phyloP scores from a whole-genome alignment of 1,140 invertebrate species.

The Temnothorax longispinosus region DNA sequence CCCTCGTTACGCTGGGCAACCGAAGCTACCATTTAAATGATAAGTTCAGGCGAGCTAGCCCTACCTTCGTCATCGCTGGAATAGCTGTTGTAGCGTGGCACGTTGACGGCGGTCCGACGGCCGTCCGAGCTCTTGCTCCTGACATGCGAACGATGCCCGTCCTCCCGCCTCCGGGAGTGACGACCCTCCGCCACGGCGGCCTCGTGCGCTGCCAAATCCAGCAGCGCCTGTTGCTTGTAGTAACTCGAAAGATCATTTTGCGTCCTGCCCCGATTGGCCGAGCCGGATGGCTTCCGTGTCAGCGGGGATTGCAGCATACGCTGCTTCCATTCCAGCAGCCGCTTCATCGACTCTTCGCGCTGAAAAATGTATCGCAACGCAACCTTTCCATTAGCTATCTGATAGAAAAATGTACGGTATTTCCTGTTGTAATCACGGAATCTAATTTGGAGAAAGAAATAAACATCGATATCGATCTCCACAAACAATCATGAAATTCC shows the following conservation, averaged over 20 bases:
- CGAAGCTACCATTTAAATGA: constrained; percentile 80
- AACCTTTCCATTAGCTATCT: background rate
- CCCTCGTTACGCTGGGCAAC: constrained; percentile 59
- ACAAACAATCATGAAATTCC: background rate
- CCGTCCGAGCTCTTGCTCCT: constrained; percentile 85
- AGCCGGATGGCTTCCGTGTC: constrained; percentile 90
- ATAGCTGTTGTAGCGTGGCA: constrained; percentile 91
- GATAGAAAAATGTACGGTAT: background rate
- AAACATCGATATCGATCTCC: background rate
- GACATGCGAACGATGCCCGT: constrained; percentile 81
- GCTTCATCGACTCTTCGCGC: constrained; percentile 96
- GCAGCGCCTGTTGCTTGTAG: constrained; percentile 84
- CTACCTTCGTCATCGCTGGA: constrained; percentile 96
- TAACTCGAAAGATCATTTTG: constrained; percentile 84
- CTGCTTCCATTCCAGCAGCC: constrained; percentile 96
- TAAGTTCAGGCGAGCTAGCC: constrained; percentile 83
- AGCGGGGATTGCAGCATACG: constrained; percentile 95
- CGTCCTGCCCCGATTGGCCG: constrained; percentile 82
- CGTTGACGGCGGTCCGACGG: constrained; percentile 83
- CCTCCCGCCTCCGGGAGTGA: constrained; percentile 80
- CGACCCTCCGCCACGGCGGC: constrained; percentile 76
- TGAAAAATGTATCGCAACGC: constrained; percentile 74
- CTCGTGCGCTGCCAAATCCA: constrained; percentile 79
- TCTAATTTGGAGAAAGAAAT: background rate
- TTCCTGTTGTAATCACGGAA: background rate